Evolutionary conservation across 2,113 vertebrate species (phyloP).

Genomic region (Oostethus manadensis): DNA sequence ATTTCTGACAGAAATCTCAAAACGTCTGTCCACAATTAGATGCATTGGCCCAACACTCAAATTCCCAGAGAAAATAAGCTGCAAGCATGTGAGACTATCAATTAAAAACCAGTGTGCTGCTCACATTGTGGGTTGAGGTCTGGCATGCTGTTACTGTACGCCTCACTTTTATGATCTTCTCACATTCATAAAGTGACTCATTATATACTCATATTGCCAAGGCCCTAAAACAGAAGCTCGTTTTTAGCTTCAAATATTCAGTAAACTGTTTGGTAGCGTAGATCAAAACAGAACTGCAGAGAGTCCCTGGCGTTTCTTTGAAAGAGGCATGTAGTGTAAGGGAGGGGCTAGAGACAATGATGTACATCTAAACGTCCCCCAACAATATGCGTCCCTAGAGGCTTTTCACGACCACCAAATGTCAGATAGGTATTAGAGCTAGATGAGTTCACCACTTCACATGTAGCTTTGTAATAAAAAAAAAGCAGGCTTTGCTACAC

Average conservation of each 20-base stretch:
- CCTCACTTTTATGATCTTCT: conserved; percentile 45
- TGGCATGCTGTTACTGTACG: conserved; percentile 38
- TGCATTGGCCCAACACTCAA: conserved; percentile 42
- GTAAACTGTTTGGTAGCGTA: neutral
- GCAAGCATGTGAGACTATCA: conserved; percentile 43
- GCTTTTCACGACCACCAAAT: too few species aligned
- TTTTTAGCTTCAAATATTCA: conserved; percentile 1
- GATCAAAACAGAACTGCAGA: conserved; percentile 7
- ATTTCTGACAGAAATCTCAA: conserved; percentile 32
- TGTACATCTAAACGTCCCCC: too few species aligned
- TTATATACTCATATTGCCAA: conserved; percentile 42
- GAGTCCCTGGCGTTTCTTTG: too few species aligned
- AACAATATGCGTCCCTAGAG: too few species aligned
- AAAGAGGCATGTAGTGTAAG: neutral
- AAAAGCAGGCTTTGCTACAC: too few species aligned
- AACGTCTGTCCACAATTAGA: conserved; percentile 42
- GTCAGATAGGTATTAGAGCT: too few species aligned
- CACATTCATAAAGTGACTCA: conserved; percentile 54
- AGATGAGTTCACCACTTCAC: too few species aligned
- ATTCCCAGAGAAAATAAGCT: conserved; percentile 51
- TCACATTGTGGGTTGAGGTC: conserved; percentile 46
- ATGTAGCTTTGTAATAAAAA: too few species aligned
- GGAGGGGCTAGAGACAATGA: too few species aligned
- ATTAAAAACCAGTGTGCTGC: conserved; percentile 54
- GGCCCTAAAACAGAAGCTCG: conserved; percentile 18